These are phyloP conservation scores for Capreolus pygargus DNA, from an alignment of 2,113 vertebrate species.

Conservation along the genomic window DNA sequence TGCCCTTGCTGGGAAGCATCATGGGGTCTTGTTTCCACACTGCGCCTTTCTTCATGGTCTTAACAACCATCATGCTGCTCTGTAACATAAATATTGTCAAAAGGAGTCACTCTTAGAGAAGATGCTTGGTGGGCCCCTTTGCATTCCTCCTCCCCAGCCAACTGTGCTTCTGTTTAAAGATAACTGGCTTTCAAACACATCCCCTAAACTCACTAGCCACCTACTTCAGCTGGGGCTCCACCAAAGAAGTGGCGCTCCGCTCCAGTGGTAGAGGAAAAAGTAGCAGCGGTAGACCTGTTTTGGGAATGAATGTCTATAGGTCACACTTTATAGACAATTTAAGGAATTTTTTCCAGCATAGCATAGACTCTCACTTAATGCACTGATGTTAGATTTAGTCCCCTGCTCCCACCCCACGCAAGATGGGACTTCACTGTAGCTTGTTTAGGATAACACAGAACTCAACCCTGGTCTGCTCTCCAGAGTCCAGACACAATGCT, in stretches of 20 bases:
- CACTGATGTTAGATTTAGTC: neutral
- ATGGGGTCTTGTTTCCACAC: neutral
- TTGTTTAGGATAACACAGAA: neutral
- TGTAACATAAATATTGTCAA: neutral
- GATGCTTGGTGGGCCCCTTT: fast-evolving
- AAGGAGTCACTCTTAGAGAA: neutral
- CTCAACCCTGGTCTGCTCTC: neutral
- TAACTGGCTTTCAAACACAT: neutral
- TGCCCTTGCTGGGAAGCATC: neutral
- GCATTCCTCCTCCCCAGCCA: neutral
- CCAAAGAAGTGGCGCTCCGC: neutral
- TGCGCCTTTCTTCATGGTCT: neutral
- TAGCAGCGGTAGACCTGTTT: neutral
- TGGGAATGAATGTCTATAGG: fast-evolving
- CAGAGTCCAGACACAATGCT: neutral
- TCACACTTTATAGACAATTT: fast-evolving
- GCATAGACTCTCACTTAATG: neutral
- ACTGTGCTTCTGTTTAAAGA: neutral
- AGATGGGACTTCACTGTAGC: neutral
- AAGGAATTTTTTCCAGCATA: neutral
- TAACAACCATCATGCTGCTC: fast-evolving
- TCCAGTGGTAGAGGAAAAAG: neutral
- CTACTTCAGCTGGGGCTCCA: neutral
- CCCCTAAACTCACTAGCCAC: neutral
- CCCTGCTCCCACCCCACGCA: neutral